Percentiles rank a stretch among this genome's conserved stretches.
Evolutionary conservation across 23 tunicate genomes (phyloP).

Genomic region (Ciona savignyi): DNA sequence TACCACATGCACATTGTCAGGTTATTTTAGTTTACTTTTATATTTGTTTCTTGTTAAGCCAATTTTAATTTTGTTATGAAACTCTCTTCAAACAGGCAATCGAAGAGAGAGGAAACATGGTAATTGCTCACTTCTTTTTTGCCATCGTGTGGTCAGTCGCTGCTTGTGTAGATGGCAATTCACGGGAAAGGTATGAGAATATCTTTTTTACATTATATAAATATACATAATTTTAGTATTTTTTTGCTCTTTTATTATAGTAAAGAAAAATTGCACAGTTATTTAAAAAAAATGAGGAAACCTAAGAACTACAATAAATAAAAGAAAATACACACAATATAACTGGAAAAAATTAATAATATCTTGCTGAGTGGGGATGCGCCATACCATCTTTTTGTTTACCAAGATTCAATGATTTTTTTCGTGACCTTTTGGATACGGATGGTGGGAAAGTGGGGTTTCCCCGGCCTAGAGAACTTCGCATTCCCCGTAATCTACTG

Average conservation of each 20-base stretch:
- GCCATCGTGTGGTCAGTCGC: constrained; percentile 73
- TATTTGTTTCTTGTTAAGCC: neutral
- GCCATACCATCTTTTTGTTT: neutral
- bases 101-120: constrained; percentile 85
- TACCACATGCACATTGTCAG: too few relatives aligned
- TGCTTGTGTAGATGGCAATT: constrained; percentile 53
- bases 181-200: constrained; percentile 39
- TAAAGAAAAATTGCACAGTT: neutral
- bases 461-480: constrained; percentile 73
- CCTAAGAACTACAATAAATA: too few relatives aligned
- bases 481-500: constrained; percentile 52
- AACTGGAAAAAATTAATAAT: too few relatives aligned
- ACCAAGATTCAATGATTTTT: constrained; percentile 64
- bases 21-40: neutral
- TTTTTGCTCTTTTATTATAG: neutral
- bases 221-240: neutral
- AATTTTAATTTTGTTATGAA: neutral
- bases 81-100: constrained; percentile 37
- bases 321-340: too few relatives aligned
- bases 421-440: constrained; percentile 71
- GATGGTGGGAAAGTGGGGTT: constrained; percentile 40
- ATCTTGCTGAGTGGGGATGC: too few relatives aligned
- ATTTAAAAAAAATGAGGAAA: too few relatives aligned
- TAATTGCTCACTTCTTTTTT: constrained; percentile 82
- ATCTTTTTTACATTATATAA: neutral